Base-by-base conservation (phyloP, 2,888 invertebrate species). In the Boloria euphrosyne region DNA sequence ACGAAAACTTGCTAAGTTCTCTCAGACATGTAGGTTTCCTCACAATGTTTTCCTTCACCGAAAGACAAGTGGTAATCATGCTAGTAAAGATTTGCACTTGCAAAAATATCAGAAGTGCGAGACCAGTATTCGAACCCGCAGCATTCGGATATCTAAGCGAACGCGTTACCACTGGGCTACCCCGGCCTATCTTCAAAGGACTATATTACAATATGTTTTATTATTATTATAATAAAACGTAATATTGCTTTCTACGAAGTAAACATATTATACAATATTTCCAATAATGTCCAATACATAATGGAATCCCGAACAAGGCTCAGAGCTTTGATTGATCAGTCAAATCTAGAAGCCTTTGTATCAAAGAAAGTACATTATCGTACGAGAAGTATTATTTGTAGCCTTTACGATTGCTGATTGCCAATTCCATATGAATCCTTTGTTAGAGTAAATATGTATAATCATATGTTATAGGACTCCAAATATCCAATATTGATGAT, bases 321-420 rank as follows among this genome's bases (percentile, higher is more conserved):
- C 58, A 58, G 50, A 38, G 51, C 38, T 47, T 52, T 62, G 65
- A 66, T 66, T 58, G 55, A 66, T 66, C 58, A 62, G 46, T 57
- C 58, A 52, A 62, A 66, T 54, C 53, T 59, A 49, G 44, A 52
- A 62, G 46, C 50, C 53, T 65, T 64, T 44, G 57, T 68, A 60
- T 61, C 62, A 68, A 68, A 63, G 65, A 70, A 68, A 51, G 58
- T 66, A 66, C 57, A 62, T 62, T 60, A 65, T 67, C 62, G 57
- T 66, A 63, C 49, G 22, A 62, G 52, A 38, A 44, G 52, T 65
- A 70, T 67, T 67, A 68, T 65, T 59, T 55, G 52, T 66, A 31
- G 55, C 27, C 47, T 65, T 70, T 65, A 58, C 57, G 59, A 58
- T 52, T 43, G 49, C 61, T 71, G 70, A 73, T 74, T 73, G 70